phyloP scores from a whole-genome alignment of 2,113 vertebrate genomes.

The Chloroceryle aenea region DNA sequence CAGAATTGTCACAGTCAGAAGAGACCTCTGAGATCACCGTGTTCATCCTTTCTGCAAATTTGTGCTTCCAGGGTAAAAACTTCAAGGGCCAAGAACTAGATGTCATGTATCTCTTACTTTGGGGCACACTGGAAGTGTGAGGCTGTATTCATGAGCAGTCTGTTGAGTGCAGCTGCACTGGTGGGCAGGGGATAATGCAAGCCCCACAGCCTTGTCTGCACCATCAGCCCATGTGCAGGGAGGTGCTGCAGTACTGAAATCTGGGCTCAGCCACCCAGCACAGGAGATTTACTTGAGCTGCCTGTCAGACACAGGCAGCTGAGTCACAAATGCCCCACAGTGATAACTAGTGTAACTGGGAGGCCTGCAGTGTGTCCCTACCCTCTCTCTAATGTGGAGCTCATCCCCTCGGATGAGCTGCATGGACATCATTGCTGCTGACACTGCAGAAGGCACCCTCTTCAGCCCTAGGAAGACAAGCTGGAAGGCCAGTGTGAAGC shows the following conservation, averaged over 20 bases:
- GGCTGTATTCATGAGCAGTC: not conserved
- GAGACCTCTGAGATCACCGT: no score
- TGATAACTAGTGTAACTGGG: fast-evolving
- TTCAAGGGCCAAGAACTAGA: not conserved
- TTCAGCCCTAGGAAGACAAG: not conserved
- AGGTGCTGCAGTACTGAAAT: not conserved
- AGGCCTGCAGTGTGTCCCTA: not conserved
- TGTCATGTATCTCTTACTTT: fast-evolving
- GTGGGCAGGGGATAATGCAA: not conserved
- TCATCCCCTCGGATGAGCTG: not conserved
- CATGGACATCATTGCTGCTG: not conserved
- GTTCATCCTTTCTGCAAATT: not conserved
- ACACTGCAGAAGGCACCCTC: fast-evolving
- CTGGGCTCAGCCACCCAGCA: not conserved
- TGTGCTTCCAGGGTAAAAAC: not conserved
- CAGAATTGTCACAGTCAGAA: no score
- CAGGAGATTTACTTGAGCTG: not conserved
- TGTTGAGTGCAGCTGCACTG: not conserved
- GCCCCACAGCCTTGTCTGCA: fast-evolving
- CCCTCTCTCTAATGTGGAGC: fast-evolving
- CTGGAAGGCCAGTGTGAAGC: not conserved
- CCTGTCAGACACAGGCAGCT: not conserved
- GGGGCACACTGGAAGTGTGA: not conserved
- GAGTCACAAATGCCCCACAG: fast-evolving
- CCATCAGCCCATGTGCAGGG: fast-evolving